Percentiles rank a stretch among this genome's conserved stretches.
phyloP scores from a whole-genome alignment of 37 sponge, comb jelly and placozoan genomes.

The Beroe ovata region DNA sequence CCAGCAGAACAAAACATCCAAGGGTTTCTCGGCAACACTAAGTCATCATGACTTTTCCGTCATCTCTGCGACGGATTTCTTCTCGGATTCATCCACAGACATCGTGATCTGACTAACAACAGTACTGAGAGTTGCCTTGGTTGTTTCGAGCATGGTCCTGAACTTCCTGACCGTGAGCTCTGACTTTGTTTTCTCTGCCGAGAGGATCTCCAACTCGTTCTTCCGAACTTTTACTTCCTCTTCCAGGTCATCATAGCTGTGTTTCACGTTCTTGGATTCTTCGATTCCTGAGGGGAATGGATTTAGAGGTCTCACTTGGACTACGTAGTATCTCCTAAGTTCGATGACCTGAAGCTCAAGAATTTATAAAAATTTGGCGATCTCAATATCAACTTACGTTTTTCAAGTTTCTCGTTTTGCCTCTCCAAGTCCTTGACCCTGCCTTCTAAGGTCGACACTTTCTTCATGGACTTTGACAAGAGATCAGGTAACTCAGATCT shows the following conservation, averaged over 20 bases:
- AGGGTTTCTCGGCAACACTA: no score
- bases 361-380: no score
- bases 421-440: constrained; percentile 26
- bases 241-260: constrained; percentile 55
- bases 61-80: neutral
- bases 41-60: constrained; percentile 6
- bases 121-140: neutral
- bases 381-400: neutral
- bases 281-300: constrained; percentile 1
- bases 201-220: constrained; percentile 38
- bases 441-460: constrained; percentile 29
- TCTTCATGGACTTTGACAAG: constrained; percentile 51
- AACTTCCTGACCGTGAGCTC: constrained; percentile 26
- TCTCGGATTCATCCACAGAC: neutral
- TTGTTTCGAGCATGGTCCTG: neutral
- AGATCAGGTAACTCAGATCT: constrained; percentile 55
- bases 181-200: constrained; percentile 33
- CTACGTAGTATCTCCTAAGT: no score
- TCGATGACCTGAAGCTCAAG: no score
- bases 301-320: neutral
- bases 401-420: constrained; percentile 44
- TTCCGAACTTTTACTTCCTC: constrained; percentile 28
- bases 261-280: constrained; percentile 38
- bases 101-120: neutral
- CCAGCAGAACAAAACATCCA: no score